Evolutionary conservation across 2,113 vertebrate species (phyloP).

Genomic region (Dicaeum eximium): DNA sequence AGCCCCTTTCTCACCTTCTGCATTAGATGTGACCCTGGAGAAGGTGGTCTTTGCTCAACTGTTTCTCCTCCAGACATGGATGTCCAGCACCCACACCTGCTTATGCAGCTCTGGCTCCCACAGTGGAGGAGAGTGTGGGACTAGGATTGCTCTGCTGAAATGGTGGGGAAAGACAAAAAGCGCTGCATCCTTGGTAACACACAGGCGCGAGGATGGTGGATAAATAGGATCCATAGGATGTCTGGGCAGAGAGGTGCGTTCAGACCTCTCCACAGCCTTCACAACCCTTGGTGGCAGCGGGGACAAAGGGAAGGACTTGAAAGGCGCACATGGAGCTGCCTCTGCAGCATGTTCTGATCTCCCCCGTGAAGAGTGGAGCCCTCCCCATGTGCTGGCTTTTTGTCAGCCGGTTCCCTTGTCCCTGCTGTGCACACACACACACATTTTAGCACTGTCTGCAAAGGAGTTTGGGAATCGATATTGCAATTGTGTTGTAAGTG

Average conservation of each 20-base stretch:
- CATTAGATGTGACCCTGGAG: neutral
- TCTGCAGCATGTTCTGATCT: neutral
- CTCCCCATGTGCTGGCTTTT: neutral
- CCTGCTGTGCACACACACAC: neutral
- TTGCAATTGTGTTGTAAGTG: conserved; percentile 71
- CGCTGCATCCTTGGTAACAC: neutral
- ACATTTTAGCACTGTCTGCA: conserved; percentile 60
- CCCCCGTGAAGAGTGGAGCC: neutral
- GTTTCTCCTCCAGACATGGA: neutral
- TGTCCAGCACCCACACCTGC: neutral
- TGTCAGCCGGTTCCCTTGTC: neutral
- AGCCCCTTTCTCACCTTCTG: neutral
- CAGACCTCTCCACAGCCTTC: neutral
- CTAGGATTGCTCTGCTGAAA: neutral
- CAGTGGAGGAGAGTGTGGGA: fast-evolving
- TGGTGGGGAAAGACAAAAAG: neutral
- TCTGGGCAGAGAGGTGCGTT: neutral
- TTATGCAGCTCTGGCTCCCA: fast-evolving
- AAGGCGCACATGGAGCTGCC: neutral
- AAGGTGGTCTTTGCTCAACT: neutral
- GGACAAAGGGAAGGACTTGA: neutral
- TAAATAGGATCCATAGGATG: neutral
- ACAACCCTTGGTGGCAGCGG: fast-evolving
- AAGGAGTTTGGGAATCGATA: conserved; percentile 70
- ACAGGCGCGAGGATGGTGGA: fast-evolving